A percentile compares a stretch with the other conserved stretches of the same genome.
phyloP scores from a whole-genome alignment of 64 coral and sea anemone species.

The Porites australiensis region DNA sequence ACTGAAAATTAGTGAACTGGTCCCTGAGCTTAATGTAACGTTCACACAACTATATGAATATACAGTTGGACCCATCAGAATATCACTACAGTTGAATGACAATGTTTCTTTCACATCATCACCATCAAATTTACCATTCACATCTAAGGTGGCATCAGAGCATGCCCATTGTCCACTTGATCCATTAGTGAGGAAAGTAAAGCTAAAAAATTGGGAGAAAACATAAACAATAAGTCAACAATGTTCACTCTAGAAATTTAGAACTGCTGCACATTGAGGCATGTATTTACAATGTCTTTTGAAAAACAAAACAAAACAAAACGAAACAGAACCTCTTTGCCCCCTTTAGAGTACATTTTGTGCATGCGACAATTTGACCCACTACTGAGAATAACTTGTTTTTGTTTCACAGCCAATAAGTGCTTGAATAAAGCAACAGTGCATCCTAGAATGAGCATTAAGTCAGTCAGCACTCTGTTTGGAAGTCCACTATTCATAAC shows the following conservation, averaged over 20 bases:
- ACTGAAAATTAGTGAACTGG: background rate
- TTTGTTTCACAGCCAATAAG: too few species aligned
- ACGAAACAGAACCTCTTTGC: too few species aligned
- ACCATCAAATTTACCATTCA: background rate
- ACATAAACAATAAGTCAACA: background rate
- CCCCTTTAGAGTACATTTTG: too few species aligned
- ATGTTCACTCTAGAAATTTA: background rate
- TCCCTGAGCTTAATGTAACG: background rate
- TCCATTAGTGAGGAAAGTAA: background rate
- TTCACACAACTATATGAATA: slow-evolving; percentile 71
- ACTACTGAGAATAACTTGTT: too few species aligned
- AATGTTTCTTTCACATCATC: background rate
- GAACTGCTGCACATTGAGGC: too few species aligned
- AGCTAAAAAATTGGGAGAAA: background rate
- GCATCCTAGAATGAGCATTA: too few species aligned
- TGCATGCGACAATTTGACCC: too few species aligned
- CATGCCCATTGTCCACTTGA: slow-evolving; percentile 15
- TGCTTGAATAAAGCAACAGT: too few species aligned
- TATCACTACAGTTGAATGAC: background rate
- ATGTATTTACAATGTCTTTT: too few species aligned
- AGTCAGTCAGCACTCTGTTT: too few species aligned
- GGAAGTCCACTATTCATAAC: too few species aligned
- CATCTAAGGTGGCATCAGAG: background rate
- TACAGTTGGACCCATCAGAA: slow-evolving; percentile 5
- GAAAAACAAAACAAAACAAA: too few species aligned